Evolutionary conservation across 1,140 invertebrate species (phyloP), one percentile per base, ranked within the genome.

Genomic region (Antheraea mylitta): DNA sequence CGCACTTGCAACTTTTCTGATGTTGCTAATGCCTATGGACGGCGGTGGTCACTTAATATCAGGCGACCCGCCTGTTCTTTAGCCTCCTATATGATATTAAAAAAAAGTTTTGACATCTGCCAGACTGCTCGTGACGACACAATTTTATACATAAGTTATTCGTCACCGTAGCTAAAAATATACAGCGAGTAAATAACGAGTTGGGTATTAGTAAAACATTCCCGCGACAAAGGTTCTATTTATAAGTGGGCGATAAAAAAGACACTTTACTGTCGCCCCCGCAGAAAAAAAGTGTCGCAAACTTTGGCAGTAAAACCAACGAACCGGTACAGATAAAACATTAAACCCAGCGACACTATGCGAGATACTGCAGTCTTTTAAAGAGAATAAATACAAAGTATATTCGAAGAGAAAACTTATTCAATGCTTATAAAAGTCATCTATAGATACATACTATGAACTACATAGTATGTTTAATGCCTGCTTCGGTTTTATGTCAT

Each of bases 241-340:
- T 53, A 53, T 53, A 36, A 36, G 19, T 36, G 61, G 61, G n/a
- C 22, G 64, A 42, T 65, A 65, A 65, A 72, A 68, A 64, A 68
- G 61, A 63, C 58, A 73, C 71, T 74, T 82, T 82, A 78, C 72
- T 76, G 75, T 78, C 74, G 69, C 71, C 80, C 82, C 73, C 72
- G 75, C 68, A 30, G 22, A 70, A 69, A 79, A 72, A 78, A 81
- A 70, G 75, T 75, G 73, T 76, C 63, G 65, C 73, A 78, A 82
- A 86, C 74, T 89, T 85, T 58, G 64, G 80, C 77, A 79, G 81
- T 89, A 89, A 89, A 89, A 83, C 78, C 83, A 85, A 78, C 81
- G 81, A 83, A 83, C 74, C 83, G 82, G 78, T 70, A 81, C 78
- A 87, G 81, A 86, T 89, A 89, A 82, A 65, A 82, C 84, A 84